These are phyloP conservation scores for Drosophila pruinosa DNA, from an alignment of 1,140 invertebrate species.

Conservation along the genomic window DNA sequence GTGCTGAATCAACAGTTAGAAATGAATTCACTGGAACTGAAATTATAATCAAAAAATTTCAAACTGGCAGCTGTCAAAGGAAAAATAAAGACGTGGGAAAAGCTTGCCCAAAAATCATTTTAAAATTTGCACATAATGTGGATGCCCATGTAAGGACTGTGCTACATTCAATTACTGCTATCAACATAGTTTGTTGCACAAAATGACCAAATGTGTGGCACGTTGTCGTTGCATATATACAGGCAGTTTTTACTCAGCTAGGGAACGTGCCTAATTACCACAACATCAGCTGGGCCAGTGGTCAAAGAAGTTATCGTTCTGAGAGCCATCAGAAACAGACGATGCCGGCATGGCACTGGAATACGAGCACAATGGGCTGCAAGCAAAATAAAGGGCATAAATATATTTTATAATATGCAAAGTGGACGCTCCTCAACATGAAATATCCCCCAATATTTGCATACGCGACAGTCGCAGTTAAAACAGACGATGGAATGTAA, in stretches of 20 bases:
- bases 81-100: no score
- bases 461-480: background rate
- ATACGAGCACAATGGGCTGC: slow-evolving; percentile 1
- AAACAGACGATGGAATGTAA: background rate
- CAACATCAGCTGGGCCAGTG: slow-evolving; percentile 27
- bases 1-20: background rate
- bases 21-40: background rate
- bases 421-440: background rate
- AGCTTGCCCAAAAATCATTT: background rate
- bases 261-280: slow-evolving; percentile 42
- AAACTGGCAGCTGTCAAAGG: no score
- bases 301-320: slow-evolving; percentile 7
- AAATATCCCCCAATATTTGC: slow-evolving; percentile 2
- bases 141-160: background rate
- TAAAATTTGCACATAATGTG: background rate
- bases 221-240: slow-evolving; percentile 1
- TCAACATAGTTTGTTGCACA: slow-evolving; percentile 2
- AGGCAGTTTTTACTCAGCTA: background rate
- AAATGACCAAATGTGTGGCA: slow-evolving; percentile 1
- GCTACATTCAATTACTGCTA: slow-evolving; percentile 19
- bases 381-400: slow-evolving; percentile 4
- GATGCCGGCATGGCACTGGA: background rate
- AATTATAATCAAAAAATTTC: background rate
- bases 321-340: slow-evolving; percentile 22
- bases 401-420: slow-evolving; percentile 2